These are phyloP conservation scores for Leucoraja erinaceus DNA, from an alignment of 2,113 vertebrate species.

Conservation along the genomic window DNA sequence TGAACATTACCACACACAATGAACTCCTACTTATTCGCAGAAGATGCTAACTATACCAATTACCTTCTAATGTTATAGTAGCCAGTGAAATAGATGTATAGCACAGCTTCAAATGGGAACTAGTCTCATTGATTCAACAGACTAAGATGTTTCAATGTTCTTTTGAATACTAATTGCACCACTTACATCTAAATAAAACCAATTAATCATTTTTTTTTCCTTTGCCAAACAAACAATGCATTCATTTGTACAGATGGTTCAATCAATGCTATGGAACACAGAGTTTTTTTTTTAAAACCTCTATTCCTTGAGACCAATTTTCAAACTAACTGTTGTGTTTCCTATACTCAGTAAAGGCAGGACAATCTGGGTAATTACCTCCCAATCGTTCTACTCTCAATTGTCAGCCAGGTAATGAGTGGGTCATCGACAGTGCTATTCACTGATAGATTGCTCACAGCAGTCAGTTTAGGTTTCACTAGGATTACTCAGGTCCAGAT, in stretches of 20 bases:
- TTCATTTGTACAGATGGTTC: conserved; percentile 1
- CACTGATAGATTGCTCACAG: too few relatives aligned
- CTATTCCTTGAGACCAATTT: neutral
- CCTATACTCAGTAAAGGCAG: neutral
- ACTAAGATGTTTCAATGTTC: conserved; percentile 10
- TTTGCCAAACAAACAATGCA: neutral
- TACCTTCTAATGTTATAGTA: neutral
- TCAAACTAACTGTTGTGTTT: neutral
- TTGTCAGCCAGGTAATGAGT: too few relatives aligned
- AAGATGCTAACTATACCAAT: neutral
- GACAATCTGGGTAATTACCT: neutral
- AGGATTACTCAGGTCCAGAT: too few relatives aligned
- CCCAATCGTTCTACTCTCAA: too few relatives aligned
- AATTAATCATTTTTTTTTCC: neutral
- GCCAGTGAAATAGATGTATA: neutral
- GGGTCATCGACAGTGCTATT: too few relatives aligned
- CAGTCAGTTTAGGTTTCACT: too few relatives aligned
- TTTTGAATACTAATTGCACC: neutral
- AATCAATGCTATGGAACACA: neutral
- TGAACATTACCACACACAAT: neutral
- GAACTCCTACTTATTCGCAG: neutral
- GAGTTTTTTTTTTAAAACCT: neutral
- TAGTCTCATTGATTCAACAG: conserved; percentile 14
- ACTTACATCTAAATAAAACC: neutral
- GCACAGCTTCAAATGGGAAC: neutral